Percentiles rank a stretch among this genome's conserved stretches.
These are phyloP conservation scores for Microctenopoma steveboyesi DNA, from an alignment of 2,797 vertebrate species.

Conservation along the genomic window DNA sequence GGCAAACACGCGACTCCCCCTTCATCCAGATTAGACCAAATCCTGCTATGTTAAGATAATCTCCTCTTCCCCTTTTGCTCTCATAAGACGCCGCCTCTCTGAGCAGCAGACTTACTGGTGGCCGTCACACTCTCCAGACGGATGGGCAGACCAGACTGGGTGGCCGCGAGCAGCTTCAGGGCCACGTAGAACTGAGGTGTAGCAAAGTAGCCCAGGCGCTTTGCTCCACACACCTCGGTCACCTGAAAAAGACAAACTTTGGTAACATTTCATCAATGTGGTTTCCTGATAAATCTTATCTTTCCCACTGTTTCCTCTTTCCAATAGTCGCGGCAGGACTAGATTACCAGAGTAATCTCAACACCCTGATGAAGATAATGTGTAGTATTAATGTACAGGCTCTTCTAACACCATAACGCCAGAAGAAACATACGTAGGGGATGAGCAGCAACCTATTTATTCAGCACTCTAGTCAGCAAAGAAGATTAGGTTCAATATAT, in stretches of 20 bases:
- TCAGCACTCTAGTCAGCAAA: conserved; percentile 37
- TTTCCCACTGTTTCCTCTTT: background rate
- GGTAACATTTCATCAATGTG: background rate
- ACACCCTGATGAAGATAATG: conserved; percentile 6
- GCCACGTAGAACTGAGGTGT: conserved; percentile 92
- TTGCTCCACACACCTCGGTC: conserved; percentile 93
- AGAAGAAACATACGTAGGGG: conserved; percentile 24
- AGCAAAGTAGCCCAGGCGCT: conserved; percentile 92
- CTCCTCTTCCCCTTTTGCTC: conserved; percentile 73
- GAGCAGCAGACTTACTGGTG: conserved; percentile 83
- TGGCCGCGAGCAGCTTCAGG: conserved; percentile 93
- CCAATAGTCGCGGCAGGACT: background rate
- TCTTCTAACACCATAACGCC: background rate
- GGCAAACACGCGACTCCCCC: conserved; percentile 63
- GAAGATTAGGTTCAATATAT: conserved; percentile 53
- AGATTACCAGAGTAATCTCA: background rate
- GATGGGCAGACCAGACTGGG: conserved; percentile 90
- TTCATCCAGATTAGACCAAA: conserved; percentile 77
- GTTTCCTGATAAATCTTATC: background rate
- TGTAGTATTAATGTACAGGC: background rate
- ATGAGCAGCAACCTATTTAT: conserved; percentile 45
- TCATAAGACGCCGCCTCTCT: conserved; percentile 56
- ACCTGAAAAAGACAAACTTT: conserved; percentile 79
- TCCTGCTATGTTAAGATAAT: conserved; percentile 73
- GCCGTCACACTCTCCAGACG: conserved; percentile 89